Evolutionary conservation across 2,797 vertebrate genomes (phyloP), one percentile per base, ranked within the genome.

Genomic region (Botia kubotai): DNA sequence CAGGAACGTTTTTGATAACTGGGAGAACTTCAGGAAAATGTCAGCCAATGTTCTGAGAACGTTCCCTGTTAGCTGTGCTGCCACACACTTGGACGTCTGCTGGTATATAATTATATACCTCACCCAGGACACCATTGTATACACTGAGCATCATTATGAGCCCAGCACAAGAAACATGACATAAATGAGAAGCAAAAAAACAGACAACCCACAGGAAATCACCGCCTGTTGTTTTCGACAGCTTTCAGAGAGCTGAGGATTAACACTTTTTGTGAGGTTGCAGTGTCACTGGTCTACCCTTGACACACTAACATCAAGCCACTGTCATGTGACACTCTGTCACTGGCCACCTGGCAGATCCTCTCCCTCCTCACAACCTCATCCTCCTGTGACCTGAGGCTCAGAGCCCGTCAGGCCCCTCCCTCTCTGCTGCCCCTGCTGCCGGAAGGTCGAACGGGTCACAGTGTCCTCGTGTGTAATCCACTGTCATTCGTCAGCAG

Each of bases 391-490:
- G 94, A 95, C 95, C 94, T 89, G 91, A 92, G 92, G 92, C 92
- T 89, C 92, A 90, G 93, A 92, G 93, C 93, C 94, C 93, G 93
- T 91, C 94, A 88, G 88, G 92, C 91, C 93, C 91, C 92, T 89
- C 93, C 93, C 92, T 92, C 89, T 57, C 89, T 57, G 87, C 94
- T 92, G 93, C 92, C 86, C 91, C 93, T 91, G 91, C 83, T 60
- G 93, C 91, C 91, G 92, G 94, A 96, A 96, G 95, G 95, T 96
- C 94, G 91, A 93, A 90, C 29, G 87, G 94, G 95, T 95, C 95
- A 95, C 92, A 83, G 80, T 94, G 95, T 94, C 94, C 95, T 95
- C 95, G 94, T 95, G 94, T 95, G 93, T 95, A 95, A 95, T 95
- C 95, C 92, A 91, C 90, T 93, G 94, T 94, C 93, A 95, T 95